A percentile compares a stretch with the other conserved stretches of the same genome.
Conservation (phyloP, 30 jellyfish, hydroid and myxozoan genomes). For the Hydractinia echinata region DNA sequence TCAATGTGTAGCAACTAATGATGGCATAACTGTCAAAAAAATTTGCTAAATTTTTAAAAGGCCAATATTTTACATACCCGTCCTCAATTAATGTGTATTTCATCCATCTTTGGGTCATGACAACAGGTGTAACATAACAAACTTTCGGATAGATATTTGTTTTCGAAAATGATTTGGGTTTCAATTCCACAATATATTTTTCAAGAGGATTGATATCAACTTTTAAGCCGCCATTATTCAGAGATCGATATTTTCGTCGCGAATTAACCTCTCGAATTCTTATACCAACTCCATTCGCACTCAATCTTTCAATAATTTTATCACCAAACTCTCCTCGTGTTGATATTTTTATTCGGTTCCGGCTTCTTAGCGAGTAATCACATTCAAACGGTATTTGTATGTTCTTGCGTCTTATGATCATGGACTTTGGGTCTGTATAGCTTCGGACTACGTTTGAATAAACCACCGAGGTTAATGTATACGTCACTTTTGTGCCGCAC, state of each 20-base stretch:
- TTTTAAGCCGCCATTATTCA: not conserved
- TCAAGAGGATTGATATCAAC: not conserved
- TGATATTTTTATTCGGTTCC: not conserved
- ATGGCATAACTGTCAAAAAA: too few species aligned
- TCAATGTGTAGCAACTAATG: too few species aligned
- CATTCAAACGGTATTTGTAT: slow-evolving; percentile 74
- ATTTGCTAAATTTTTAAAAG: too few species aligned
- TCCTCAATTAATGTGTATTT: slow-evolving; percentile 39
- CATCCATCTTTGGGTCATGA: slow-evolving; percentile 9
- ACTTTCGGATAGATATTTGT: slow-evolving; percentile 33
- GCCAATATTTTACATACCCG: slow-evolving; percentile 48
- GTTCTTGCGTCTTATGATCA: slow-evolving; percentile 48
- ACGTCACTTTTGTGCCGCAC: slow-evolving; percentile 64
- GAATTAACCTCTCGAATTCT: slow-evolving; percentile 17
- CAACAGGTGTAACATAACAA: slow-evolving; percentile 60
- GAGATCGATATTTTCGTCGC: slow-evolving; percentile 1
- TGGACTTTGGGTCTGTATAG: slow-evolving; percentile 38
- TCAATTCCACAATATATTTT: slow-evolving; percentile 49
- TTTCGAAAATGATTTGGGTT: slow-evolving; percentile 25
- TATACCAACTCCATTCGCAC: slow-evolving; percentile 33
- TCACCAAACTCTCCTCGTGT: slow-evolving; percentile 8
- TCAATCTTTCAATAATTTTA: not conserved
- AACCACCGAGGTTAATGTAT: slow-evolving; percentile 51
- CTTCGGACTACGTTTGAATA: slow-evolving; percentile 58
- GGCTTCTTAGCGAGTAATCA: slow-evolving; percentile 20